Evolutionary conservation across 2,888 invertebrate species (phyloP).

Genomic region (Eurytoma californica): DNA sequence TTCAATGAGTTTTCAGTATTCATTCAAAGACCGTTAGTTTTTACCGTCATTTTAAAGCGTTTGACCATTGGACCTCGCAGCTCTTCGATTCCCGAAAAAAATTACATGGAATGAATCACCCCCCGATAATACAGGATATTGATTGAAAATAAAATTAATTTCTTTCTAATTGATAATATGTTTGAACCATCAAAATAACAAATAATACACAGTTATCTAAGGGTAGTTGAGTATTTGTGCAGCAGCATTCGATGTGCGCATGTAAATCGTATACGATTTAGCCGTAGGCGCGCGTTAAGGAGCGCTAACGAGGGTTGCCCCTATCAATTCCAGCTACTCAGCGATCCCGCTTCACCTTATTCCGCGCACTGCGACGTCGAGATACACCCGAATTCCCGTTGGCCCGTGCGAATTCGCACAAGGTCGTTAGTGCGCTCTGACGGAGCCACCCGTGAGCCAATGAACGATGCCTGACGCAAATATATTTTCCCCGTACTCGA

Average conservation of each 20-base stretch:
- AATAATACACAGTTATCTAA: not conserved
- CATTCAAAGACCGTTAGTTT: too few species aligned
- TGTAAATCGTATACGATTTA: conserved; percentile 1
- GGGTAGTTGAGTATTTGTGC: not conserved
- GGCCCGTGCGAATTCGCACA: conserved; percentile 32
- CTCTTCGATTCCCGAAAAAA: too few species aligned
- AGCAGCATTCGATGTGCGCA: not conserved
- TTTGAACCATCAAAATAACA: not conserved
- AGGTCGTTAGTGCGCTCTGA: conserved; percentile 36
- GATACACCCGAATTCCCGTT: conserved; percentile 55
- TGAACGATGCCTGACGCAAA: conserved; percentile 15
- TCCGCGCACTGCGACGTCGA: conserved; percentile 38
- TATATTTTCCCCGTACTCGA: conserved; percentile 9
- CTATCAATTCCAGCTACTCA: conserved; percentile 69
- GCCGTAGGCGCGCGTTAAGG: conserved; percentile 53
- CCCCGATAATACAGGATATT: too few species aligned
- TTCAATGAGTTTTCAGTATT: too few species aligned
- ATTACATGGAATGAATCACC: too few species aligned
- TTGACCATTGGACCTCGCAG: too few species aligned
- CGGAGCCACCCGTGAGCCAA: conserved; percentile 18
- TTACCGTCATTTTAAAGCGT: too few species aligned
- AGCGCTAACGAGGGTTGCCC: conserved; percentile 66
- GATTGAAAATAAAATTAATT: too few species aligned
- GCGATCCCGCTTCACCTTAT: conserved; percentile 48
- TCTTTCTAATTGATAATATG: too few species aligned